Conservation (phyloP, 1,140 invertebrate genomes). For the Aphis craccivora region DNA sequence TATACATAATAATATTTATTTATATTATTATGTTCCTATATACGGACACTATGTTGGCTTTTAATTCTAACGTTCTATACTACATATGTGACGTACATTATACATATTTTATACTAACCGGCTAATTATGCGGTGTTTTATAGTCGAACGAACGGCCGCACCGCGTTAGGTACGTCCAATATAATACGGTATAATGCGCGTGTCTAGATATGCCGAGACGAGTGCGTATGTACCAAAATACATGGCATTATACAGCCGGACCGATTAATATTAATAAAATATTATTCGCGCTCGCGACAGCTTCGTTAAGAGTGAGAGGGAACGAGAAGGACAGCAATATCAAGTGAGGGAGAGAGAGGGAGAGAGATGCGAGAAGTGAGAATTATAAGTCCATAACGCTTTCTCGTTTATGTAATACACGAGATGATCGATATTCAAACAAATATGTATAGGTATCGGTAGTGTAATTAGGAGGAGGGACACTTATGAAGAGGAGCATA, state of each 20-base stretch:
- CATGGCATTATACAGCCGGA: neutral
- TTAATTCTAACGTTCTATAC: too few relatives aligned
- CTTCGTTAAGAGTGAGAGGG: too few relatives aligned
- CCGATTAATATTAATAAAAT: constrained; percentile 8
- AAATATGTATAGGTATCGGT: neutral
- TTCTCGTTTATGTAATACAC: neutral
- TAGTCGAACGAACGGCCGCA: neutral
- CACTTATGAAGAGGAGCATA: too few relatives aligned
- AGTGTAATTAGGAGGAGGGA: too few relatives aligned
- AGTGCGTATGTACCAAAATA: neutral
- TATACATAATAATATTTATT: neutral
- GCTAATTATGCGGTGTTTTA: neutral
- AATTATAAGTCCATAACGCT: neutral
- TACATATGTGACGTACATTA: neutral
- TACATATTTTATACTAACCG: neutral
- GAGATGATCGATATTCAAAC: too few relatives aligned
- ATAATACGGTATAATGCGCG: neutral
- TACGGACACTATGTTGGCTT: neutral
- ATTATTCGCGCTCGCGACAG: neutral
- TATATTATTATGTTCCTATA: constrained; percentile 4
- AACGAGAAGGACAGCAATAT: too few relatives aligned
- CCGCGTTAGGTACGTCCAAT: neutral
- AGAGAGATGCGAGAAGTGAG: neutral
- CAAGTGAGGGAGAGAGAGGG: too few relatives aligned
- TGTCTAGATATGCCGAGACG: neutral